Evolutionary conservation across 2,888 invertebrate genomes (phyloP), one percentile per base, ranked within the genome.

Genomic region (Drosophila helvetica): DNA sequence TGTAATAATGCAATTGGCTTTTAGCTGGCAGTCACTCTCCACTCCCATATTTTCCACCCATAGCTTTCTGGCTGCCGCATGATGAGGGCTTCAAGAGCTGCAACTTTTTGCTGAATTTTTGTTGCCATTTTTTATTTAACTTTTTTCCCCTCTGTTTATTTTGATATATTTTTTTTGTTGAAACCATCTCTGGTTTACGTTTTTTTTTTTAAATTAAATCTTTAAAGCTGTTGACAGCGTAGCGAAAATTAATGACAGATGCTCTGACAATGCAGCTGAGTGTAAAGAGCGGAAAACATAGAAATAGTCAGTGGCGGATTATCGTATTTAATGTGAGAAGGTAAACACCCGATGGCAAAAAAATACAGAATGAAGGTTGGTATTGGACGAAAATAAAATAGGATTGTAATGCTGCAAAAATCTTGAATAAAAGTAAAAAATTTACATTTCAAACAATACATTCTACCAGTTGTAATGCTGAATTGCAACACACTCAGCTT

Each of bases 1-100:
- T 74, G 71, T 66, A 73, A 72, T 75, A 82, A 82, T 82, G 72
- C 68, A 76, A 75, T 82, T 82, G 73, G 67, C 74, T 79, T 86
- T 75, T 68, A 67, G 72, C 62, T 69, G 47, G 22, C 58, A 42
- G 10, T 52, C 42, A 42, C 33, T n/a, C 17, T 38, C 48, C 25
- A 57, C 55, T 45, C 27, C 46, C 58, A 47, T 56, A 63, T 59
- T 38, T 59, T 47, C 33, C 30, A 38, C 17, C 64, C 17, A 8
- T 57, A 17, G 48, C 30, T 60, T 60, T 45, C 33, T 27, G 38
- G 15, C 6, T 38, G 38, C 38, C 15, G 15, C 38, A 38, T 15
- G 38, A 15, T 38, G 38, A 17, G 47, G 25, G 15, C 38, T 53
- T 45, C 62, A 61, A 64, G 59, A 64, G 54, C 60, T 62, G 45